Conservation (phyloP, 2,797 vertebrate species). For the Rhinogobio ventralis region DNA sequence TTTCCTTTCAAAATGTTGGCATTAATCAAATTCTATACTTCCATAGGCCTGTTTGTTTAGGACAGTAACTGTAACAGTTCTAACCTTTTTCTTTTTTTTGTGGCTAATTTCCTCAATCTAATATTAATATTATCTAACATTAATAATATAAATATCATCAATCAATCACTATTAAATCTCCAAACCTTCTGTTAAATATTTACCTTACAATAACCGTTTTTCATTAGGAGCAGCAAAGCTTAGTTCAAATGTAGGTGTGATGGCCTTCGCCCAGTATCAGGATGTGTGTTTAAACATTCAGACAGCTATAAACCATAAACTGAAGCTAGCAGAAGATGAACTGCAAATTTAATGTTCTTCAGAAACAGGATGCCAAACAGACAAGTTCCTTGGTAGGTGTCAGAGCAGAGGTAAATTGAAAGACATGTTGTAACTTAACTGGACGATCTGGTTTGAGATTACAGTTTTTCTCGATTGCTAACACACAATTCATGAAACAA, state of each 20-base stretch:
- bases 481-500: neutral
- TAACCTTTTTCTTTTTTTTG: no score
- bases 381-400: neutral
- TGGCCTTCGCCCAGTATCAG: neutral
- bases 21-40: neutral
- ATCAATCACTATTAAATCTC: neutral
- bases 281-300: neutral
- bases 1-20: neutral
- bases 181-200: neutral
- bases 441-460: neutral
- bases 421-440: neutral
- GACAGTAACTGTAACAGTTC: no score
- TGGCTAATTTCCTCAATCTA: no score
- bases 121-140: no score
- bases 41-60: neutral
- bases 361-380: constrained; percentile 6
- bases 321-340: neutral
- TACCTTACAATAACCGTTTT: neutral
- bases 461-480: neutral
- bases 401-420: neutral
- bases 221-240: no score
- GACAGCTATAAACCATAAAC: neutral
- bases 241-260: neutral
- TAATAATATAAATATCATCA: neutral
- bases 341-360: neutral